Evolutionary conservation across 2,888 invertebrate genomes (phyloP), one percentile per base, ranked within the genome.

Genomic region (Eurytoma californica): DNA sequence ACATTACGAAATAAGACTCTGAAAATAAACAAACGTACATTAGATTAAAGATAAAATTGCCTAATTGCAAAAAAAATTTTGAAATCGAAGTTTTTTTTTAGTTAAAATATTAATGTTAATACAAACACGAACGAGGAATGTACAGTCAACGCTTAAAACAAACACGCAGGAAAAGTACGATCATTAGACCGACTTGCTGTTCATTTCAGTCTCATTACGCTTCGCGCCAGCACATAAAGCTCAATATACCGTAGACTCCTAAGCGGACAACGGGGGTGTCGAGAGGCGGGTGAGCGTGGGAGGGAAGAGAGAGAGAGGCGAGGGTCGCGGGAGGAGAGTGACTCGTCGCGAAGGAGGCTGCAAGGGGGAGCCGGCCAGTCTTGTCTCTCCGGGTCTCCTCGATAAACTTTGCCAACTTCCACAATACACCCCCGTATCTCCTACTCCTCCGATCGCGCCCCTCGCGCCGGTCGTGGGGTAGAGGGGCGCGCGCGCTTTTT

Each of bases 371-470:
- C 28, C 51, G 81, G 79, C 78, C 83, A 39, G 24, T 13, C 82
- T 81, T 84, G 86, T 39, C 39, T 39, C 87, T 86, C 86, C 87
- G 86, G 87, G 85, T 86, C 72, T 72, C 85, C 72, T 72, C 85
- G 87, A 83, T 87, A 86, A 88, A 88, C 88, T 88, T 88, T 87
- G 87, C 87, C 87, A 88, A 87, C 85, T 88, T 87, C 84, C 86
- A 86, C 39, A 87, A 87, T 85, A 85, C 74, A 74, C 72, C 70
- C 60, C 39, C 63, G 39, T 72, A 53, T 51, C 78, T 70, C 63
- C 47, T 63, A 55, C 63, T 57, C 68, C 77, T 76, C 73, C 55
- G 65, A n/a, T 53, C 67, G 57, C 51, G 57, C 61, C 24, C 28
- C 3, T 16, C 61, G 28, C 39, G 3, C 30, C n/a, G 63, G 39